Conservation (phyloP, 2,888 invertebrate species). For the Leucania comma region DNA sequence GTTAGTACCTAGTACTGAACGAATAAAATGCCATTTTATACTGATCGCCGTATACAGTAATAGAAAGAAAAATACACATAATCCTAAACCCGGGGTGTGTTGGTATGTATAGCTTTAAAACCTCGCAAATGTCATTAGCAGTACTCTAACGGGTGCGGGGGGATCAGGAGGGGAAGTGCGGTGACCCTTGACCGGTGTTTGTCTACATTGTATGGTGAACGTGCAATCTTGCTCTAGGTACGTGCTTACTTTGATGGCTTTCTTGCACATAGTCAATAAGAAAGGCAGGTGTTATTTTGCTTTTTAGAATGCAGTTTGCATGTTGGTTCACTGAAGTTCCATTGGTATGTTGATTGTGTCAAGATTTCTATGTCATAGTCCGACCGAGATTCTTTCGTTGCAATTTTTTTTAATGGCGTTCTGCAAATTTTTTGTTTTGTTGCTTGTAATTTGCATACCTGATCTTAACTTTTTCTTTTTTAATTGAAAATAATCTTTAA, state of each 20-base stretch:
- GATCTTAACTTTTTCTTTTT: background rate
- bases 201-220: conserved; percentile 61
- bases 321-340: background rate
- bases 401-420: background rate
- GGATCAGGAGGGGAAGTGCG: conserved; percentile 60
- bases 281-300: conserved; percentile 11
- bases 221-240: conserved; percentile 44
- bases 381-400: background rate
- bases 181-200: conserved; percentile 65
- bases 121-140: conserved; percentile 79
- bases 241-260: conserved; percentile 41
- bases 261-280: conserved; percentile 14
- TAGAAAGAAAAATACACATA: conserved; percentile 42
- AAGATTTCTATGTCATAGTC: background rate
- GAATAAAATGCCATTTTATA: conserved; percentile 1
- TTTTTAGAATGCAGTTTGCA: conserved; percentile 8
- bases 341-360: background rate
- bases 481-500: too few species aligned
- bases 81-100: conserved; percentile 37
- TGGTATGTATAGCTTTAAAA: conserved; percentile 66
- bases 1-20: background rate
- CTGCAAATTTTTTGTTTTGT: background rate
- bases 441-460: background rate
- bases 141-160: conserved; percentile 62
- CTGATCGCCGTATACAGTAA: conserved; percentile 21